Percentiles rank a stretch among this genome's conserved stretches.
Evolutionary conservation across 2,113 vertebrate species (phyloP).

Genomic region (Saguinus imperator): DNA sequence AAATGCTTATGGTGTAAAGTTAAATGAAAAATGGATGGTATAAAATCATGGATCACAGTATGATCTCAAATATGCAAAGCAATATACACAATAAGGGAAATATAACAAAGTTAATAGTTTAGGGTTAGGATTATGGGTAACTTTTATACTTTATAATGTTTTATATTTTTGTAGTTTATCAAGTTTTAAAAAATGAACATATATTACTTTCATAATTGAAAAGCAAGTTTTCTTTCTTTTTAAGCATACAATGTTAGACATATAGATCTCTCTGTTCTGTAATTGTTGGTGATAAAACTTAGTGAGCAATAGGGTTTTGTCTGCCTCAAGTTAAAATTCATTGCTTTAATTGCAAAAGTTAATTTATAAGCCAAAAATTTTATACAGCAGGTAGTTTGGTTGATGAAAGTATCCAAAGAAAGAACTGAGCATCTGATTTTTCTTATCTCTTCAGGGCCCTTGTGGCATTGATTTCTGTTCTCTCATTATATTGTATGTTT

Average conservation of each 20-base stretch:
- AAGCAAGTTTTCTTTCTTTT: background rate
- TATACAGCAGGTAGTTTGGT: background rate
- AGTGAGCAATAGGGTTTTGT: constrained; percentile 59
- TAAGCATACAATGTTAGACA: background rate
- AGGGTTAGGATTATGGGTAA: background rate
- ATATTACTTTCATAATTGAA: background rate
- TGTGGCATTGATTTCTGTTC: background rate
- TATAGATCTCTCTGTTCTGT: rapidly evolving
- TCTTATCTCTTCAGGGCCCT: background rate
- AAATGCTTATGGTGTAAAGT: background rate
- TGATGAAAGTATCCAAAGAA: constrained; percentile 44
- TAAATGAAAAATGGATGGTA: background rate
- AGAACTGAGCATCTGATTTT: background rate
- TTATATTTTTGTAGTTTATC: background rate
- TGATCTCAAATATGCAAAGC: background rate
- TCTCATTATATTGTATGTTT: background rate
- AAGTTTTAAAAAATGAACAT: background rate
- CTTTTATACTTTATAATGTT: background rate
- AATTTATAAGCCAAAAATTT: constrained; percentile 20
- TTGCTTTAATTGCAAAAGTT: constrained; percentile 64
- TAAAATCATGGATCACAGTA: background rate
- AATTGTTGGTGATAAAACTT: constrained; percentile 65
- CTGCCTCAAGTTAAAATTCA: constrained; percentile 57
- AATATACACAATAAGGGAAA: background rate
- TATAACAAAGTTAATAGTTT: background rate